Conservation (phyloP, 2,113 vertebrate genomes). For the Hiodon tergisus region DNA sequence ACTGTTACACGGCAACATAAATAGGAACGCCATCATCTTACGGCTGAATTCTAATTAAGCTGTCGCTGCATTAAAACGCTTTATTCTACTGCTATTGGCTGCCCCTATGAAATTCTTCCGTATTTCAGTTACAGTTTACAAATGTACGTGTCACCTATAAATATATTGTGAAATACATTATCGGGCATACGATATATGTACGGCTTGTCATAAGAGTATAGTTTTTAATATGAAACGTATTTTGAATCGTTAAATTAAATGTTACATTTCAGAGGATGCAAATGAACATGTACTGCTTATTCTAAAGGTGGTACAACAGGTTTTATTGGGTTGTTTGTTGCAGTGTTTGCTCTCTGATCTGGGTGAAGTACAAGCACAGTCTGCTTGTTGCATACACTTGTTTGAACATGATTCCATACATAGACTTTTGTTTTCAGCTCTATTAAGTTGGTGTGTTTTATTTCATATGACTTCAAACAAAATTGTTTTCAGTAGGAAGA, state of each 20-base stretch:
- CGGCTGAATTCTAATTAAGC: neutral
- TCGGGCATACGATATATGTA: too few species aligned
- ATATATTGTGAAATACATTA: too few species aligned
- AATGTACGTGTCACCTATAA: too few species aligned
- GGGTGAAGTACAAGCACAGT: neutral
- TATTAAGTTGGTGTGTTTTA: slow-evolving; percentile 1
- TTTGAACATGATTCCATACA: neutral
- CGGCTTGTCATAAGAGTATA: too few species aligned
- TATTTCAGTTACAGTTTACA: neutral
- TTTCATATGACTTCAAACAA: neutral
- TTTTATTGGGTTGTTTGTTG: slow-evolving; percentile 3
- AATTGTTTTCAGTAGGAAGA: neutral
- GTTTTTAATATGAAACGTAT: too few species aligned
- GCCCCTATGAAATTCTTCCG: neutral
- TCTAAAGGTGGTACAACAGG: too few species aligned
- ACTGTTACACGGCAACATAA: neutral
- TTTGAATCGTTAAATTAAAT: too few species aligned
- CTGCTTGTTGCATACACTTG: neutral
- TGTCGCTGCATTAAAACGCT: neutral
- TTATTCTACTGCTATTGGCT: neutral
- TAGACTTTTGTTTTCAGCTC: neutral
- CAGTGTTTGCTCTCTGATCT: neutral
- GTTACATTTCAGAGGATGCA: too few species aligned
- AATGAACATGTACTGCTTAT: too few species aligned
- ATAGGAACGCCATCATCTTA: neutral